Evolutionary conservation across 2,113 vertebrate genomes (phyloP).

Genomic region (Aptenodytes forsteri): DNA sequence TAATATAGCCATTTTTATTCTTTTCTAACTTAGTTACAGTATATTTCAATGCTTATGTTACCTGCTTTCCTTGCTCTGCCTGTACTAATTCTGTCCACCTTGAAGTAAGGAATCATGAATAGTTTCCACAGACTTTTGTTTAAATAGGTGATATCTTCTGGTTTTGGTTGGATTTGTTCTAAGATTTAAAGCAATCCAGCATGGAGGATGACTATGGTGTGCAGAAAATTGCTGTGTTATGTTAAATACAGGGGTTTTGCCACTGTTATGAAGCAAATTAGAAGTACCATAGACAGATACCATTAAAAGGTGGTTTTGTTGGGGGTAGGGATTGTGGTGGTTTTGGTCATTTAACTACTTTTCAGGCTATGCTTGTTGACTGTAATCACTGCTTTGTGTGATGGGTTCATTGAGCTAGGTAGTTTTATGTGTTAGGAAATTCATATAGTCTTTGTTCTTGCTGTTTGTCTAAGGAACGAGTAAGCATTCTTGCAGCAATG

Average conservation of each 20-base stretch:
- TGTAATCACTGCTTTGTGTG: neutral
- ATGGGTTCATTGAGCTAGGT: neutral
- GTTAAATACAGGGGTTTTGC: neutral
- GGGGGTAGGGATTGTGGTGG: neutral
- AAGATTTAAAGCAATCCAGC: neutral
- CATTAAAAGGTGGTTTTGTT: neutral
- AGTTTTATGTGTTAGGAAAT: neutral
- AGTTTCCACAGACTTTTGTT: neutral
- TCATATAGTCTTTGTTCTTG: neutral
- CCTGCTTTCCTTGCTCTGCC: neutral
- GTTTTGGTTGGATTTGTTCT: neutral
- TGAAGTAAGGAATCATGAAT: neutral
- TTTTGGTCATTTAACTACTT: neutral
- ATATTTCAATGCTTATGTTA: neutral
- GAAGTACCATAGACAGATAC: neutral
- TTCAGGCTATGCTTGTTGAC: neutral
- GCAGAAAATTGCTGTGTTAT: neutral
- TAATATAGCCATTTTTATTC: neutral
- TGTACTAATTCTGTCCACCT: neutral
- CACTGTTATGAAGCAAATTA: neutral
- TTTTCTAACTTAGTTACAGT: neutral
- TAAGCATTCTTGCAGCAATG: neutral
- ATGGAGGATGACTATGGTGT: neutral
- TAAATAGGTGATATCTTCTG: neutral
- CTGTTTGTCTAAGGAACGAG: neutral